Percentiles rank a stretch among this genome's conserved stretches.
Conservation (phyloP, 2,113 vertebrate species). For the Ameiurus melas region DNA sequence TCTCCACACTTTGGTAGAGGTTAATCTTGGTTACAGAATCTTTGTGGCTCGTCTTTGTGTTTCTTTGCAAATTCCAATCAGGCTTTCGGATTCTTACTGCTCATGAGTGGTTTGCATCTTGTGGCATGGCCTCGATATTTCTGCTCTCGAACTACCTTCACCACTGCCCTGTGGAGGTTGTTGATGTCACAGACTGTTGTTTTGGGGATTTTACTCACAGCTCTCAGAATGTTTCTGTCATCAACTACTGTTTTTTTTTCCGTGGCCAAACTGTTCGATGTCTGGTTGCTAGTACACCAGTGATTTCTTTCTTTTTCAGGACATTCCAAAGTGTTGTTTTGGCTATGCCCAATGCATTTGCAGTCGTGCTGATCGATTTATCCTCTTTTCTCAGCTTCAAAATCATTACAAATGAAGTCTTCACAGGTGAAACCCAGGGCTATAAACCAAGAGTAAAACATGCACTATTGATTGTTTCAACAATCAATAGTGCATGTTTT, state of each 20-base stretch:
- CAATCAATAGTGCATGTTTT: no score
- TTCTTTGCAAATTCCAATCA: background rate
- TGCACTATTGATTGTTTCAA: background rate
- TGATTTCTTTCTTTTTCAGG: background rate
- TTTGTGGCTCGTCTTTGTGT: background rate
- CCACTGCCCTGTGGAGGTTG: background rate
- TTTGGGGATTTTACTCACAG: background rate
- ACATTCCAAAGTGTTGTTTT: no score
- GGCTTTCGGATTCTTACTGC: background rate
- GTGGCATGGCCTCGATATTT: background rate
- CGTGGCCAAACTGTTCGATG: background rate
- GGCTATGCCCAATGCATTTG: no score
- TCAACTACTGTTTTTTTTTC: background rate
- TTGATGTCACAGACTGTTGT: background rate
- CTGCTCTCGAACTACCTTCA: background rate
- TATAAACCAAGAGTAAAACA: background rate
- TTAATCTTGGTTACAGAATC: background rate
- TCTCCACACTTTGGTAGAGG: no score
- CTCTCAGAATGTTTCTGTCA: background rate
- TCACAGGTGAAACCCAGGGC: background rate
- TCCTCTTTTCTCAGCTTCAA: background rate
- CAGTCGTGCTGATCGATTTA: no score
- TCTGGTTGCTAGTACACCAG: background rate
- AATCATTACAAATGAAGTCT: background rate
- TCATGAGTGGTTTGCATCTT: background rate